Evolutionary conservation across 2,888 invertebrate genomes (phyloP), one percentile per base, ranked within the genome.

Genomic region (Cataglyphis cursor): DNA sequence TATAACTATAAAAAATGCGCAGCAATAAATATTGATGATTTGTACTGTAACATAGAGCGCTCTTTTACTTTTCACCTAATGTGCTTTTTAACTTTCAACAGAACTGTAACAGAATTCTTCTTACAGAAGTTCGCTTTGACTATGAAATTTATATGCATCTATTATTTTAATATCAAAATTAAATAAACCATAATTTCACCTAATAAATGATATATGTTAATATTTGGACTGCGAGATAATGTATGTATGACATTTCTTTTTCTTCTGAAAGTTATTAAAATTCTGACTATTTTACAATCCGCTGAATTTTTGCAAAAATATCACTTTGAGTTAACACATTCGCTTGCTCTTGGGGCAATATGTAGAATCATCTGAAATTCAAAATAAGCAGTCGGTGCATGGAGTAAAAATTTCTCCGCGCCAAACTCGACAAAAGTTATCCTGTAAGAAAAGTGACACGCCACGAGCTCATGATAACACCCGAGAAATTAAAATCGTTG

Each of bases 401-500:
- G 59, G 6, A 5, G 4, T 24, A 8, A 48, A 51, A 80, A 68
- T 78, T 41, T 41, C 15, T 57, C 18, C 24, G 51, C 28, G 9
- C 38, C 21, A 28, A 9, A 28, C n/a, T 38, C 41, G 28, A 31
- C n/a, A 44, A 44, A 59, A 68, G 57, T 68, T 2, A 78, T n/a
- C 12, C 15, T 38, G 31, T 44, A 57, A 21, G 21, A n/a, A 68
- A 78, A 9, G n/a, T 54, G 41, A 65, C 15, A 28, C 41, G 65
- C n/a, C 38, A 15, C 15, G 66, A 12, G 28, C n/a, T 51, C 51
- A 9, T 66, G 57, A 57, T 66, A 76, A 66, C 57, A 21, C 28
- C 4, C 78, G 44, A 68, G 68, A 78, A 54, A 78, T 68, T 66
- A 24, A 57, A 76, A 31, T 78, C 57, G 57, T 66, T 66, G 68